Conservation (phyloP, 37 sponge, comb jelly and placozoan genomes). For the Ephydatia muelleri region DNA sequence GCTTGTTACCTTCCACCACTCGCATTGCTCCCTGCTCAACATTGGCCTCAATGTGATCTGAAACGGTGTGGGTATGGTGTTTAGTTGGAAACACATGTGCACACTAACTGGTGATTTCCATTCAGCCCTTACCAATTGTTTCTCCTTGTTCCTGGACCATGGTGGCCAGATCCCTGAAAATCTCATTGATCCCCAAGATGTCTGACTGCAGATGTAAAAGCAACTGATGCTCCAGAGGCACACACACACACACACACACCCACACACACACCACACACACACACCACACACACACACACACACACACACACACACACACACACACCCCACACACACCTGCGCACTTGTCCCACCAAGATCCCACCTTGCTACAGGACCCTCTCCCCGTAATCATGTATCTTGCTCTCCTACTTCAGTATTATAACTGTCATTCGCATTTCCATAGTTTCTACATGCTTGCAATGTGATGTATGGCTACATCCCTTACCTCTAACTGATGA, state of each 20-base stretch:
- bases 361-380: too few species aligned
- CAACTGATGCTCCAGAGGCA: neutral
- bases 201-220: slow-evolving; percentile 52
- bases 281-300: too few species aligned
- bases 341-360: too few species aligned
- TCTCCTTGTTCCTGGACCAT: slow-evolving; percentile 96
- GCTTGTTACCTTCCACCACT: slow-evolving; percentile 61
- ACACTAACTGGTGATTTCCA: neutral
- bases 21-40: slow-evolving; percentile 59
- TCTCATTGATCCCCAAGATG: slow-evolving; percentile 86
- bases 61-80: neutral
- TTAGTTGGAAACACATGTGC: neutral
- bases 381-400: too few species aligned
- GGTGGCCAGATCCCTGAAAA: slow-evolving; percentile 81
- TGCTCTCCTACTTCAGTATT: too few species aligned
- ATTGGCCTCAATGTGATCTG: slow-evolving; percentile 82
- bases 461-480: too few species aligned
- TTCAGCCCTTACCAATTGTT: slow-evolving; percentile 73
- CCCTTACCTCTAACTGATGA: too few species aligned
- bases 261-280: neutral
- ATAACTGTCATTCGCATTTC: too few species aligned
- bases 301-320: too few species aligned
- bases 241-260: neutral
- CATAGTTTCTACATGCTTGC: too few species aligned
- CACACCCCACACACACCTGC: too few species aligned